These are phyloP conservation scores for Platanista minor DNA, from an alignment of 2,113 vertebrate genomes.

Conservation along the genomic window DNA sequence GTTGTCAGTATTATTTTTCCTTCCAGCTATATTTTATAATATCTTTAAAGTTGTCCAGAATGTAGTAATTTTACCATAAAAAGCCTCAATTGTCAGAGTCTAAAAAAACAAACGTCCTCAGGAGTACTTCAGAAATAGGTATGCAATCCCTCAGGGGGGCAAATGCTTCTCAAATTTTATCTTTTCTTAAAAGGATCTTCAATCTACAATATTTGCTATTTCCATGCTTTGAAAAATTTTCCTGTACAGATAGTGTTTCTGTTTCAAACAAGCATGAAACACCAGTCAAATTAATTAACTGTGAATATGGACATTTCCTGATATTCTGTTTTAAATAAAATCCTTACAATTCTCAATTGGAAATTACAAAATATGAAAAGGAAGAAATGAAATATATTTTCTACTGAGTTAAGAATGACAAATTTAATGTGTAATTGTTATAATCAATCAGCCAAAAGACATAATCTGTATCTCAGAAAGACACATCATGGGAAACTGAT, in stretches of 20 bases:
- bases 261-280: slow-evolving; percentile 16
- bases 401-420: slow-evolving; percentile 52
- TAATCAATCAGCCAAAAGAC: slow-evolving; percentile 31
- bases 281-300: not conserved
- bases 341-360: not conserved
- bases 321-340: not conserved
- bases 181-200: slow-evolving; percentile 38
- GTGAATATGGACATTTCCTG: not conserved
- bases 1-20: not conserved
- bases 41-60: slow-evolving; percentile 35
- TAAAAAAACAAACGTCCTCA: not conserved
- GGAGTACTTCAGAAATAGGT: slow-evolving; percentile 37
- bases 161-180: slow-evolving; percentile 18
- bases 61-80: slow-evolving; percentile 16
- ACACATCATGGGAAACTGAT: not conserved
- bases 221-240: slow-evolving; percentile 1
- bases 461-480: slow-evolving; percentile 16
- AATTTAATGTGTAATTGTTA: slow-evolving; percentile 21
- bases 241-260: not conserved
- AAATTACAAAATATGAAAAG: slow-evolving; percentile 38
- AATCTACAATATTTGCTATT: slow-evolving; percentile 9
- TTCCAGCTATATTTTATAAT: not conserved
- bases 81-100: slow-evolving; percentile 2
- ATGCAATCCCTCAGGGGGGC: not conserved
- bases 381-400: slow-evolving; percentile 64